These are phyloP conservation scores for Acleris cristana DNA, from an alignment of 2,888 invertebrate genomes.

Conservation along the genomic window DNA sequence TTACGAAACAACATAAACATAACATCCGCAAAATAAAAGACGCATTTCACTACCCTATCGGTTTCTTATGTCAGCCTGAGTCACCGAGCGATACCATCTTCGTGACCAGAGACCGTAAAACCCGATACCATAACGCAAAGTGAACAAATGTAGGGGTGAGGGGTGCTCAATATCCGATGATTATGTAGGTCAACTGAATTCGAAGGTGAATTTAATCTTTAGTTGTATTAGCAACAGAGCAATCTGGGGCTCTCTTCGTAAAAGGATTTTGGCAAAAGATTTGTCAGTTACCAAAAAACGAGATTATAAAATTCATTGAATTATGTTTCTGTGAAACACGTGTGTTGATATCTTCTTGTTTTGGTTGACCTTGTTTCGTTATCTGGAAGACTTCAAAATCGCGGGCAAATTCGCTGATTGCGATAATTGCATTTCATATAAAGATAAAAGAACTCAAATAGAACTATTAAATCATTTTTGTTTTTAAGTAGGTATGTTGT, in stretches of 20 bases:
- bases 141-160: slow-evolving; percentile 14
- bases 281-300: too few species aligned
- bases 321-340: too few species aligned
- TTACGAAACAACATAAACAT: background rate
- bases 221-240: too few species aligned
- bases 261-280: too few species aligned
- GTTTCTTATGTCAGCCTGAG: slow-evolving; percentile 7
- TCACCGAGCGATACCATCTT: slow-evolving; percentile 12
- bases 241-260: too few species aligned
- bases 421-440: slow-evolving; percentile 30
- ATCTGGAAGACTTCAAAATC: slow-evolving; percentile 17
- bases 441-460: slow-evolving; percentile 9
- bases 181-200: background rate
- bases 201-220: too few species aligned
- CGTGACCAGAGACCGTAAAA: slow-evolving; percentile 29
- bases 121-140: slow-evolving; percentile 22
- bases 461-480: too few species aligned
- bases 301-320: too few species aligned
- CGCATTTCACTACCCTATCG: background rate
- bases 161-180: slow-evolving; percentile 5
- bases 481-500: too few species aligned
- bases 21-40: background rate
- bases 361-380: slow-evolving; percentile 18
- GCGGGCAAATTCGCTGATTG: slow-evolving; percentile 29
- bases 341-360: background rate